Evolutionary conservation across 2,797 vertebrate species (phyloP).

Genomic region (Dicrostonyx torquatus): DNA sequence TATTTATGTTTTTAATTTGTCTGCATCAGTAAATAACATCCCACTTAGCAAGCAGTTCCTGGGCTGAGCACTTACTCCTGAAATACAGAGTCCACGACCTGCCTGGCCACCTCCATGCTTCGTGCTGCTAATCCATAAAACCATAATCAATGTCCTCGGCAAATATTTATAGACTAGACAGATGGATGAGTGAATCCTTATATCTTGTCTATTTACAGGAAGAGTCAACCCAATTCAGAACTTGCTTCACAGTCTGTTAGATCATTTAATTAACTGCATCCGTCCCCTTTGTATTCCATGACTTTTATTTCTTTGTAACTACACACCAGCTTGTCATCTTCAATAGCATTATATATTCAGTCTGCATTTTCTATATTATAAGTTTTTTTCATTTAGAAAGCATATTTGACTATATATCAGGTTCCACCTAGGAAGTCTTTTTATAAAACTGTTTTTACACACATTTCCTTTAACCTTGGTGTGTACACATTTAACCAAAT

Average conservation of each 20-base stretch:
- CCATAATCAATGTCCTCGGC: constrained; percentile 66
- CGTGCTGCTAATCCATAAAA: constrained; percentile 61
- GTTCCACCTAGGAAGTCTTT: neutral
- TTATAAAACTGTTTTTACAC: constrained; percentile 19
- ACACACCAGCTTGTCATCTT: constrained; percentile 62
- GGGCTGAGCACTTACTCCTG: constrained; percentile 44
- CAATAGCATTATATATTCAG: constrained; percentile 36
- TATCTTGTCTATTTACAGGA: constrained; percentile 62
- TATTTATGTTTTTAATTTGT: constrained; percentile 88
- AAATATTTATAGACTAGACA: constrained; percentile 68
- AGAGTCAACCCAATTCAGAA: constrained; percentile 60
- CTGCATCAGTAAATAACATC: constrained; percentile 83
- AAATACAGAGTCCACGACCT: constrained; percentile 62
- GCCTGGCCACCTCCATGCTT: constrained; percentile 22
- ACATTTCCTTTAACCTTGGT: constrained; percentile 47
- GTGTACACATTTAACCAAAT: constrained; percentile 29
- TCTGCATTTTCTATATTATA: constrained; percentile 6
- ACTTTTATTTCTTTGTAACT: constrained; percentile 65
- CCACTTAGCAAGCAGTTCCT: constrained; percentile 51
- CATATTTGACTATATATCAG: neutral
- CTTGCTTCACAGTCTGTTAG: constrained; percentile 34
- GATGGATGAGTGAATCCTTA: constrained; percentile 51
- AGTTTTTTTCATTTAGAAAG: constrained; percentile 59
- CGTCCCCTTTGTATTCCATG: constrained; percentile 46
- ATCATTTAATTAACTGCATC: constrained; percentile 64